phyloP scores from a whole-genome alignment of 2,113 vertebrate species.

The Melozone crissalis region DNA sequence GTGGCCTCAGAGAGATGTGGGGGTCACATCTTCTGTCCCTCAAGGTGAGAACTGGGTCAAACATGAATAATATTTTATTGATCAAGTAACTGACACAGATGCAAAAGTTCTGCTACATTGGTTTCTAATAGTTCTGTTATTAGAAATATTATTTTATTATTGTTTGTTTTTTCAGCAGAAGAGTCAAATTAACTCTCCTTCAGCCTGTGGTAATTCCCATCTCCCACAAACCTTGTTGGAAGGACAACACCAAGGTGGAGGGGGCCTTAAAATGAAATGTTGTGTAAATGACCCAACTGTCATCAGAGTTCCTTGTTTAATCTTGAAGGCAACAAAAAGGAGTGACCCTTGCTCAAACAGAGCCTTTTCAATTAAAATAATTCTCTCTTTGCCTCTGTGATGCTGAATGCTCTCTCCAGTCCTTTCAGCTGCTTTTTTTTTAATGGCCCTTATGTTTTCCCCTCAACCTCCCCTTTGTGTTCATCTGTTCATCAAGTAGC shows the following conservation, averaged over 20 bases:
- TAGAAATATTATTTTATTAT: neutral
- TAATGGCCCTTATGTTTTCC: neutral
- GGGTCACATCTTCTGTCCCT: neutral
- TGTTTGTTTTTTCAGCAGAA: neutral
- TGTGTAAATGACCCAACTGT: neutral
- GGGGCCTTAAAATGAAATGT: neutral
- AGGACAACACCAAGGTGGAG: neutral
- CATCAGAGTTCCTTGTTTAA: conserved; percentile 6
- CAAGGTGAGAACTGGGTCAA: neutral
- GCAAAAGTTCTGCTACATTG: neutral
- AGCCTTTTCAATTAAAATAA: conserved; percentile 22
- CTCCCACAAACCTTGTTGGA: neutral
- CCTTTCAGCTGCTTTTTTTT: neutral
- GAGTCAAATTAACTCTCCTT: neutral
- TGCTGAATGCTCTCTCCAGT: neutral
- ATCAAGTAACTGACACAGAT: neutral
- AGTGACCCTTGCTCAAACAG: neutral
- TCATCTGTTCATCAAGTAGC: conserved; percentile 11
- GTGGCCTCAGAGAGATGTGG: neutral
- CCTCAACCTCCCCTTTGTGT: neutral
- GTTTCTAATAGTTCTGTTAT: neutral
- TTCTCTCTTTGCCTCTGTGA: neutral
- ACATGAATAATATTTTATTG: neutral
- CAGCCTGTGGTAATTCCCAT: neutral
- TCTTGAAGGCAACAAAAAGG: neutral